Conservation (phyloP, 1,140 invertebrate species). For the Scaptomyza pallida region DNA sequence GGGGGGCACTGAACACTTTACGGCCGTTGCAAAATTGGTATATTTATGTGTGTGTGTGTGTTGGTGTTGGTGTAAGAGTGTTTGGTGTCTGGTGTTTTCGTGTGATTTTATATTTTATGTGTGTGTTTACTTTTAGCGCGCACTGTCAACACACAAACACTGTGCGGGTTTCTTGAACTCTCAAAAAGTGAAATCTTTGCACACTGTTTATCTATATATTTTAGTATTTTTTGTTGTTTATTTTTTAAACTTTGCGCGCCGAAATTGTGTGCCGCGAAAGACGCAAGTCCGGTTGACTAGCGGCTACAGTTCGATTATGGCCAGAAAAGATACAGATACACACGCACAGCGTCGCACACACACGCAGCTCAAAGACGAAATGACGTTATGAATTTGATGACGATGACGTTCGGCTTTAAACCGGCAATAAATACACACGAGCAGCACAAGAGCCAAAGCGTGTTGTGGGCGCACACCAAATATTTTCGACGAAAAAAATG, state of each 20-base stretch:
- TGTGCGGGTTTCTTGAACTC: conserved; percentile 32
- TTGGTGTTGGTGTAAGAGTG: conserved; percentile 23
- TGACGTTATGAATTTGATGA: conserved; percentile 63
- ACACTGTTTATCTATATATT: background rate
- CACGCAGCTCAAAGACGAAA: conserved; percentile 38
- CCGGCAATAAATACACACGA: conserved; percentile 23
- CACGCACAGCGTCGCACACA: conserved; percentile 45
- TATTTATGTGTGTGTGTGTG: conserved; percentile 12
- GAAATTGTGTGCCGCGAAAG: conserved; percentile 14
- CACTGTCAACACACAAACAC: conserved; percentile 39
- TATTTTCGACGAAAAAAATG: conserved; percentile 17
- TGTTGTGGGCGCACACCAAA: conserved; percentile 26
- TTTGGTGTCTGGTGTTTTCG: conserved; percentile 30
- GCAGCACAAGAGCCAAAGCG: background rate
- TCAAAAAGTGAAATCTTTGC: conserved; percentile 8
- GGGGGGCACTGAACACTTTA: conserved; percentile 57
- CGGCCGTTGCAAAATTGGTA: conserved; percentile 58
- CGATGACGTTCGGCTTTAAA: conserved; percentile 35
- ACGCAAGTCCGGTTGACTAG: conserved; percentile 56
- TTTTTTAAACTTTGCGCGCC: conserved; percentile 22
- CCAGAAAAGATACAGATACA: conserved; percentile 10
- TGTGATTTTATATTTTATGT: conserved; percentile 25
- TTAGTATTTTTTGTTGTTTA: conserved; percentile 1
- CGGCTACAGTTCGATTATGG: no score
- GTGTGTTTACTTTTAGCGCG: conserved; percentile 58